Evolutionary conservation across 2,113 vertebrate species (phyloP).

Genomic region (Gymnorhina tibicen): DNA sequence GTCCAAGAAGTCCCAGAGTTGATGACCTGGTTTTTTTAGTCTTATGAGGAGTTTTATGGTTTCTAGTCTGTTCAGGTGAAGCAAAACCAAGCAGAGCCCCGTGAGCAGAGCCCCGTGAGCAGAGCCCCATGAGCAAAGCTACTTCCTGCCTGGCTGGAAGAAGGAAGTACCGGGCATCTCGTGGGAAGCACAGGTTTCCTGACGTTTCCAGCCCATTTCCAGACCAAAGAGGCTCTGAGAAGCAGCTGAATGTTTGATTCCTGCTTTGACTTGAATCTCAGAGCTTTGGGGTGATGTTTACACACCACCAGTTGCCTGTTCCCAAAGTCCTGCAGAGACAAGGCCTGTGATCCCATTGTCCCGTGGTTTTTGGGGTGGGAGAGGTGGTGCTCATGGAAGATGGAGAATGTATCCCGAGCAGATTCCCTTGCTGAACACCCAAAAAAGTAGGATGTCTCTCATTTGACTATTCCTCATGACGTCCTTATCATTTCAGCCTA

Average conservation of each 20-base stretch:
- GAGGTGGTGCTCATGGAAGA: not conserved
- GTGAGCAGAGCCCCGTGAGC: not conserved
- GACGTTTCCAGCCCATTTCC: slow-evolving; percentile 1
- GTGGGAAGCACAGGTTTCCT: not conserved
- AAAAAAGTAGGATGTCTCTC: not conserved
- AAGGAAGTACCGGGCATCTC: not conserved
- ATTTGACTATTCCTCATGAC: not conserved
- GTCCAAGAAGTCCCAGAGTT: not conserved
- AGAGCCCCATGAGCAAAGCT: not conserved
- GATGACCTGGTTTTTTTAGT: no score
- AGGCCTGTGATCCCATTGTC: not conserved
- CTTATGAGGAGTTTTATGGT: not conserved
- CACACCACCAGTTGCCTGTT: not conserved
- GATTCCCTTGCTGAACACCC: not conserved
- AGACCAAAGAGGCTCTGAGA: slow-evolving; percentile 59
- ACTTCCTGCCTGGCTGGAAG: not conserved
- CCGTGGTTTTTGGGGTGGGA: not conserved
- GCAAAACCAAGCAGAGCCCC: not conserved
- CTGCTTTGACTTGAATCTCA: slow-evolving; percentile 31
- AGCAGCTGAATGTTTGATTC: slow-evolving; percentile 24
- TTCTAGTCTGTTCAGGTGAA: not conserved
- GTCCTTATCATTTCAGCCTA: not conserved
- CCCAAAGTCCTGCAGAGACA: not conserved
- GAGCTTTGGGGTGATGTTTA: slow-evolving; percentile 54
- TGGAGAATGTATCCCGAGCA: not conserved